Percentiles rank a stretch among this genome's conserved stretches.
Conservation (phyloP, 2,113 vertebrate species). For the Numenius arquata region DNA sequence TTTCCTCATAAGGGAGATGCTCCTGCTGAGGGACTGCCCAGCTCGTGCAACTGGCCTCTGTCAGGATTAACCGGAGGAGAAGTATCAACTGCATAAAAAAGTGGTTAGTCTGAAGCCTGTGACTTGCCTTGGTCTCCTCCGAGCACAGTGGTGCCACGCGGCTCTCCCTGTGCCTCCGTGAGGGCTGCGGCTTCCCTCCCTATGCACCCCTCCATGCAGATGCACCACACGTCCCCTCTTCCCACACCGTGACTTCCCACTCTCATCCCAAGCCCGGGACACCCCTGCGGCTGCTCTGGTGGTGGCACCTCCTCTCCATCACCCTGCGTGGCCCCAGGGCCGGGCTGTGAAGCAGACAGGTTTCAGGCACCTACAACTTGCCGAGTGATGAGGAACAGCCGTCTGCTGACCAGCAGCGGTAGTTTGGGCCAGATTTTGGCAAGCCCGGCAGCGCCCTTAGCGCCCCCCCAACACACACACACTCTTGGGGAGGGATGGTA, state of each 20-base stretch:
- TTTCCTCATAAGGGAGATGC: too few species aligned
- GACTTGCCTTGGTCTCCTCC: accelerated
- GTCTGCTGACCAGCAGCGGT: background rate
- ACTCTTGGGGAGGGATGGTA: background rate
- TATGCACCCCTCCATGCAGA: accelerated
- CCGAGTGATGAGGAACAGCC: background rate
- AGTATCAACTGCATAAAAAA: accelerated
- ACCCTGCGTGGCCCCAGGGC: background rate
- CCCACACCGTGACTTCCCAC: accelerated
- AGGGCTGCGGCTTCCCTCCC: background rate
- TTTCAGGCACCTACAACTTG: background rate
- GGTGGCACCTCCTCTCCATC: background rate
- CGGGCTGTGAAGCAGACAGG: background rate
- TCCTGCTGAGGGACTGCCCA: background rate
- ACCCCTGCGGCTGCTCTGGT: background rate
- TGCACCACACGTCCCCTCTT: accelerated
- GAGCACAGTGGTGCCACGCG: background rate
- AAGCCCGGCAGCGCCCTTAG: background rate
- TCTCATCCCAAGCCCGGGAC: background rate
- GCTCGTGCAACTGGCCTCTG: background rate
- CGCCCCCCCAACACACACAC: background rate
- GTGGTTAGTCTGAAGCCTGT: background rate
- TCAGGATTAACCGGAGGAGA: accelerated
- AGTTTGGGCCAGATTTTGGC: background rate
- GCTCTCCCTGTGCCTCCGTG: background rate